Conservation (phyloP, 2,797 vertebrate species). For the Podarcis siculus region DNA sequence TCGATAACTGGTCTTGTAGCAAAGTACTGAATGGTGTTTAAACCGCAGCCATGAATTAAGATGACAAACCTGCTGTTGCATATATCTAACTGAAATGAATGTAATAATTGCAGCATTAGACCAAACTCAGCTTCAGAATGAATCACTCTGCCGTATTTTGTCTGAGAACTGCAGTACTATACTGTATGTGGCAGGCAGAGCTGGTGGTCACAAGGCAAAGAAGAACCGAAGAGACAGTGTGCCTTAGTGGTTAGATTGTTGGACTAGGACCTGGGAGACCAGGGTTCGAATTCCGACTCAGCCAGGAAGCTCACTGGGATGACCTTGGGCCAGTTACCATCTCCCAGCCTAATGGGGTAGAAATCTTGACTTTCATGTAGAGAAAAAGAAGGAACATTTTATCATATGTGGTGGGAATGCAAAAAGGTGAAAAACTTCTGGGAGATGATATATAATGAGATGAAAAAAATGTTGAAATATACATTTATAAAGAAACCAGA, state of each 20-base stretch:
- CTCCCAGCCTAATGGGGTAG: no score
- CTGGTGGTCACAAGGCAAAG: not conserved
- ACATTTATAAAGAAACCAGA: no score
- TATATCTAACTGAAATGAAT: not conserved
- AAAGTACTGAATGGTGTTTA: not conserved
- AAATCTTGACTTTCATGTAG: no score
- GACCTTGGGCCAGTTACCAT: not conserved
- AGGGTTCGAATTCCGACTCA: not conserved
- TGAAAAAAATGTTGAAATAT: no score
- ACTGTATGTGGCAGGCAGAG: not conserved
- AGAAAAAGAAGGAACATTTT: no score
- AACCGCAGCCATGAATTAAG: not conserved
- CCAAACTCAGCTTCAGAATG: not conserved
- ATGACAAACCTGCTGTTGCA: not conserved
- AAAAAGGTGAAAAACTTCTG: no score
- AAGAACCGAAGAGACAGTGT: not conserved
- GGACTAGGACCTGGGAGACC: not conserved
- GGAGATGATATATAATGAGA: no score
- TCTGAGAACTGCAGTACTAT: not conserved
- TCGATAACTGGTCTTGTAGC: not conserved
- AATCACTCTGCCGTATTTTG: not conserved
- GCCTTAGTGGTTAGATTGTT: no score
- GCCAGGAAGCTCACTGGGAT: not conserved
- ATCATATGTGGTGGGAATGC: no score
- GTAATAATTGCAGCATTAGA: not conserved